Evolutionary conservation across 1,140 invertebrate genomes (phyloP).

Genomic region (Euura lappo): DNA sequence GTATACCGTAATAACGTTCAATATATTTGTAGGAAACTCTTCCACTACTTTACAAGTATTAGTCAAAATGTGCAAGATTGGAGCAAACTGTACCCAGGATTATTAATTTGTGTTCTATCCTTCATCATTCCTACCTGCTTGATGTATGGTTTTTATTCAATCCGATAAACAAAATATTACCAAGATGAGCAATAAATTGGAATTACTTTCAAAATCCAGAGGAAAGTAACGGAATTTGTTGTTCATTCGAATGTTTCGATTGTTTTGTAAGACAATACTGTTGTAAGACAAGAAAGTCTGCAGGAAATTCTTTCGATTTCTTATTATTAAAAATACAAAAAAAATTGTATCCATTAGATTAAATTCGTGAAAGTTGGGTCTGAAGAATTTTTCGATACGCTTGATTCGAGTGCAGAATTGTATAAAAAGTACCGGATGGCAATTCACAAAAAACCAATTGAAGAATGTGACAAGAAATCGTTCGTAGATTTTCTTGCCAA

Average conservation of each 20-base stretch:
- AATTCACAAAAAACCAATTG: slow-evolving; percentile 81
- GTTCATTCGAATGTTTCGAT: too few relatives aligned
- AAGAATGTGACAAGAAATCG: slow-evolving; percentile 73
- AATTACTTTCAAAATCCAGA: too few relatives aligned
- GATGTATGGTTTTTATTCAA: background rate
- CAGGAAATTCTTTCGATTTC: too few relatives aligned
- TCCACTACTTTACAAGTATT: background rate
- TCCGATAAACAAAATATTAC: too few relatives aligned
- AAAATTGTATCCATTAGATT: slow-evolving; percentile 39
- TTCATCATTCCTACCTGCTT: background rate
- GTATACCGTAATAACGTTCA: too few relatives aligned
- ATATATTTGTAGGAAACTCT: too few relatives aligned
- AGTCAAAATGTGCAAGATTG: slow-evolving; percentile 25
- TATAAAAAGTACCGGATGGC: slow-evolving; percentile 91
- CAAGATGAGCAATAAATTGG: too few relatives aligned
- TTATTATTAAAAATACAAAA: background rate
- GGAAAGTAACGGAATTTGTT: too few relatives aligned
- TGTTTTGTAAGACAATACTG: too few relatives aligned
- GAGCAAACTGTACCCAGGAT: slow-evolving; percentile 41
- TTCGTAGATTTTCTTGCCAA: slow-evolving; percentile 87
- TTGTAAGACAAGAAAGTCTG: too few relatives aligned
- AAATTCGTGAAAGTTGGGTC: slow-evolving; percentile 49
- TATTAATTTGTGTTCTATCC: background rate
- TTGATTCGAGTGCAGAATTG: slow-evolving; percentile 69
- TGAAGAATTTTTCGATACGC: slow-evolving; percentile 71